These are phyloP conservation scores for Turritopsis dohrnii DNA, from an alignment of 30 jellyfish, hydroid and myxozoan species.

Conservation along the genomic window DNA sequence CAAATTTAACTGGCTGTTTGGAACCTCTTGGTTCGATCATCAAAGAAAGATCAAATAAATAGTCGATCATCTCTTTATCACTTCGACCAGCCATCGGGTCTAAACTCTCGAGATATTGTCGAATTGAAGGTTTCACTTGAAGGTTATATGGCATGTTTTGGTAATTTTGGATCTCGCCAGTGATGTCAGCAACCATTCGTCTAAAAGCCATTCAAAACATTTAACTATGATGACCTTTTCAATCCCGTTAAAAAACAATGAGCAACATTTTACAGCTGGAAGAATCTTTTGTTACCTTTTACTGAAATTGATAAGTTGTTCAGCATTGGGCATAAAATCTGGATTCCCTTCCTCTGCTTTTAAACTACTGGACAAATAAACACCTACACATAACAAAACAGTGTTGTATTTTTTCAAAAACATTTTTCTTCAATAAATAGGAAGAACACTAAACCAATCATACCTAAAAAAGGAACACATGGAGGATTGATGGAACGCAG, in stretches of 20 bases:
- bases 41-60: slow-evolving; percentile 63
- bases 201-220: slow-evolving; percentile 25
- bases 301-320: slow-evolving; percentile 71
- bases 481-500: slow-evolving; percentile 95
- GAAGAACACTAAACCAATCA: not conserved
- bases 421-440: too few relatives aligned
- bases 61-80: slow-evolving; percentile 65
- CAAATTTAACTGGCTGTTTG: slow-evolving; percentile 72
- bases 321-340: slow-evolving; percentile 73
- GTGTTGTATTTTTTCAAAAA: too few relatives aligned
- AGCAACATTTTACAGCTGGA: too few relatives aligned
- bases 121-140: slow-evolving; percentile 55
- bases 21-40: slow-evolving; percentile 79
- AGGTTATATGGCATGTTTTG: slow-evolving; percentile 95
- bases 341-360: slow-evolving; percentile 92
- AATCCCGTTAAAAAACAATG: not conserved
- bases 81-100: slow-evolving; percentile 67
- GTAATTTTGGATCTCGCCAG: slow-evolving; percentile 91
- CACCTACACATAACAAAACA: slow-evolving; percentile 47
- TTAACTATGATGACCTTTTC: not conserved
- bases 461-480: slow-evolving; percentile 94
- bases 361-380: slow-evolving; percentile 72
- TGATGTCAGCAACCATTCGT: slow-evolving; percentile 95
- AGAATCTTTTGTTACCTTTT: slow-evolving; percentile 73
- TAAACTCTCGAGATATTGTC: slow-evolving; percentile 65